A percentile compares a stretch with the other conserved stretches of the same genome.
Evolutionary conservation across 2,888 invertebrate species (phyloP).

Genomic region (Mythimna pallens): DNA sequence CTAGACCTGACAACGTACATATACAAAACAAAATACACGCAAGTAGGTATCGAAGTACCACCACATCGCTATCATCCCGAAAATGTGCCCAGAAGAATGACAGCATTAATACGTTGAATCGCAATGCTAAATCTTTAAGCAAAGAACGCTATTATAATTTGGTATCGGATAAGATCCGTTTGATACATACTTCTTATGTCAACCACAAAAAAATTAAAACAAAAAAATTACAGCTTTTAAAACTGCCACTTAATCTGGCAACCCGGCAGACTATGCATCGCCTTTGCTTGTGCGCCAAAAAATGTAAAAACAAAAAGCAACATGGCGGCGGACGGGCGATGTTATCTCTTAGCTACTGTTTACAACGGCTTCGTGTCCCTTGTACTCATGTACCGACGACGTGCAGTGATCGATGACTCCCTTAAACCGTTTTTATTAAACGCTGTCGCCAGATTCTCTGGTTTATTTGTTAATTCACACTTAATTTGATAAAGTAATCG

Average conservation of each 20-base stretch:
- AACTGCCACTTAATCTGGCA: conserved; percentile 49
- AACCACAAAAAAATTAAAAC: background rate
- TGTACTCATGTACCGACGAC: conserved; percentile 54
- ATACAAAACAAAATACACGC: too few relatives aligned
- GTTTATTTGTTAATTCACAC: conserved; percentile 51
- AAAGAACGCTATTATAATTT: background rate
- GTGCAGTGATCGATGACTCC: conserved; percentile 59
- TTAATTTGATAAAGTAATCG: conserved; percentile 47
- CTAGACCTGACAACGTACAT: too few relatives aligned
- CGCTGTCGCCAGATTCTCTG: conserved; percentile 27
- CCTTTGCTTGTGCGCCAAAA: conserved; percentile 59
- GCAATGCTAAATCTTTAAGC: too few relatives aligned
- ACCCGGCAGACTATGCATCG: conserved; percentile 45
- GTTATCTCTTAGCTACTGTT: conserved; percentile 80
- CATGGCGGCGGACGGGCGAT: conserved; percentile 75
- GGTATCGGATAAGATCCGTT: background rate
- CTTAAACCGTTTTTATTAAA: conserved; percentile 38
- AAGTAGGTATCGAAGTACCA: too few relatives aligned
- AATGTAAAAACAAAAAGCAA: conserved; percentile 64
- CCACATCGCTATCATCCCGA: too few relatives aligned
- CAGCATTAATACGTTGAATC: too few relatives aligned
- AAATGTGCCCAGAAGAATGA: too few relatives aligned
- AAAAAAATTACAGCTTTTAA: conserved; percentile 21
- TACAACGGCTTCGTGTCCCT: conserved; percentile 63
- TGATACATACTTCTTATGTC: background rate